A percentile compares a stretch with the other conserved stretches of the same genome.
Conservation (phyloP, 92 coral and sea anemone species). For the Zoanthus solanderi region DNA sequence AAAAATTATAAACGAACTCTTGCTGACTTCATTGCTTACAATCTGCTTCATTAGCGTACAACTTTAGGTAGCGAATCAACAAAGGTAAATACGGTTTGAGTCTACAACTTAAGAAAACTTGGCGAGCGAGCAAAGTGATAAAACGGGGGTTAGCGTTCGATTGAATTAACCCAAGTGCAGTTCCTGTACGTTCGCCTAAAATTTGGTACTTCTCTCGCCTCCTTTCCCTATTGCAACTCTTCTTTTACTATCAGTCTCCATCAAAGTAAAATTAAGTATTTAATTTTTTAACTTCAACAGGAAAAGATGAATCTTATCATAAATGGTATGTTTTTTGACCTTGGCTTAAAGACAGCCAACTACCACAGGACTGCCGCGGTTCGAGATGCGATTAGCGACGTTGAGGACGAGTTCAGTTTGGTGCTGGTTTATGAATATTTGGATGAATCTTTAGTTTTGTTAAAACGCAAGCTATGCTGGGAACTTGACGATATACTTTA, state of each 20-base stretch:
- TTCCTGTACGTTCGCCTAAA: too few species aligned
- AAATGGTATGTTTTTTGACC: constrained; percentile 98
- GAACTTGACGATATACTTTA: constrained; percentile 91
- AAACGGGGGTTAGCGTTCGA: too few species aligned
- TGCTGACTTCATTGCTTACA: too few species aligned
- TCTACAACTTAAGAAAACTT: too few species aligned
- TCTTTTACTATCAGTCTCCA: neutral
- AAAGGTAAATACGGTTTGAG: too few species aligned
- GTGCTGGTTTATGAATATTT: constrained; percentile 85
- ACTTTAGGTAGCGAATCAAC: too few species aligned
- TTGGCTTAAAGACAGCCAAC: constrained; percentile 90
- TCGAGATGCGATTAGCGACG: constrained; percentile 80
- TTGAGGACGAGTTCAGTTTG: constrained; percentile 80
- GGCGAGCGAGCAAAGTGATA: too few species aligned
- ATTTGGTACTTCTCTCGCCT: neutral
- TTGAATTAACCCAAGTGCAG: too few species aligned
- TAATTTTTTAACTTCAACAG: constrained; percentile 45
- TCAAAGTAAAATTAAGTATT: neutral
- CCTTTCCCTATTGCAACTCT: neutral
- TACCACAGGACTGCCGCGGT: constrained; percentile 87
- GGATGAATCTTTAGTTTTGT: constrained; percentile 92
- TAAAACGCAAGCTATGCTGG: constrained; percentile 95
- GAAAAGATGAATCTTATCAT: constrained; percentile 88
- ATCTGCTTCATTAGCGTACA: too few species aligned
- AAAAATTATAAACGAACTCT: too few species aligned